Evolutionary conservation across 2,797 vertebrate species (phyloP), one percentile per base, ranked within the genome.

Genomic region (Hybognathus amarus): DNA sequence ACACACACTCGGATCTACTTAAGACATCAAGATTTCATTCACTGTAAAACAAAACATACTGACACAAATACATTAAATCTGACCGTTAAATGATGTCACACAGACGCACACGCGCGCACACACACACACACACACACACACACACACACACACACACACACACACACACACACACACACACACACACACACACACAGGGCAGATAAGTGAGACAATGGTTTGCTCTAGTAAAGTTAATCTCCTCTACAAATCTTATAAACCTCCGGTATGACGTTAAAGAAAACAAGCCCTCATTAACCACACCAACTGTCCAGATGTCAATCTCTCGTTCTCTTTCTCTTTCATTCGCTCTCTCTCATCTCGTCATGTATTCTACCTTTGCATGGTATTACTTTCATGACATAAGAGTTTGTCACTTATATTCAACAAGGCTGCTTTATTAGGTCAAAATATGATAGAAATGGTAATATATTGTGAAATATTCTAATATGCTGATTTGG

Each of bases 261-360:
- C 88, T 90, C 89, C 79, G 2, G 88, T 91, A 91, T 90, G 89
- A 89, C 45, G 50, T 56, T 45, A 90, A 93, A 93, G 91, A 92
- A 93, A 94, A 94, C 92, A 94, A 91, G 91, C 89, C 89, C 87
- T 94, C 90, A 95, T 94, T 94, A 94, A 93, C 89, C 86, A 71
- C 85, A 70, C 88, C 90, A 86, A 89, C 87, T 87, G 87, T 89
- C 92, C 91, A 92, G 88, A 89, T 87, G 61, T 88, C 83, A 38
- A 74, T 50, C 38, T 30, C 24, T 69, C 20, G n/a, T 17, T 77
- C 27, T 38, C 42, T 59, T 59, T 18, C 45, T 56, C 40, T 59
- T 59, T 85, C 82, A 70, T 50, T 76, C 47, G 38, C 59, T 50
- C 20, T 52, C 42, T 71, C 70, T 45, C 75, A 45, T 75, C 38